A percentile compares a stretch with the other conserved stretches of the same genome.
These are phyloP conservation scores for Stenolophus ochropezus DNA, from an alignment of 2,888 invertebrate species.

Conservation along the genomic window DNA sequence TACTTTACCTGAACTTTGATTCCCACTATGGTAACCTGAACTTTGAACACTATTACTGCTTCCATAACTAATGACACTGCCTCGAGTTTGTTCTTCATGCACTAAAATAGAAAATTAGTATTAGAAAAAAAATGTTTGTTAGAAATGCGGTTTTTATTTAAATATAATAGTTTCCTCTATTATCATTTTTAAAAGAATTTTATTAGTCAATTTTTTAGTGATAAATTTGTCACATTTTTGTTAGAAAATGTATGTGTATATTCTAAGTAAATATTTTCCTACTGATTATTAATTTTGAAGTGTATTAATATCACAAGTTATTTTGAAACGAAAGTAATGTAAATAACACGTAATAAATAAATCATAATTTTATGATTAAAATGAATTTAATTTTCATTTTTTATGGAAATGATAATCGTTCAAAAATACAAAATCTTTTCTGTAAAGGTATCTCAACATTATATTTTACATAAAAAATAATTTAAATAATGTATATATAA, in stretches of 20 bases:
- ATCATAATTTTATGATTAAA: no score
- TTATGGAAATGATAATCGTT: no score
- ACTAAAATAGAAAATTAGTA: neutral
- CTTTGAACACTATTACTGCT: constrained; percentile 16
- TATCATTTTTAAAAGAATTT: neutral
- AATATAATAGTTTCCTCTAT: neutral
- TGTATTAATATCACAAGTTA: neutral
- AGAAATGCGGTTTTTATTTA: neutral
- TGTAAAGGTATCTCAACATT: no score
- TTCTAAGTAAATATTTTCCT: neutral
- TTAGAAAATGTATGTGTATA: neutral
- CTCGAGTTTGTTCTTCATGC: constrained; percentile 4
- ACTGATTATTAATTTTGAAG: neutral
- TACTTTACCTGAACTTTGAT: constrained; percentile 28
- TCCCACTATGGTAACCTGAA: constrained; percentile 12
- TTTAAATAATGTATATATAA: no score
- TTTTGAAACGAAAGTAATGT: neutral
- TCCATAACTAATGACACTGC: constrained; percentile 11
- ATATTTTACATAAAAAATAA: no score
- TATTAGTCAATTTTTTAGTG: neutral
- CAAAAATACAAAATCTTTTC: no score
- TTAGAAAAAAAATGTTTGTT: neutral
- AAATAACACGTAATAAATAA: no score
- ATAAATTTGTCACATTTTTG: neutral
- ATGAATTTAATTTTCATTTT: no score